A percentile compares a stretch with the other conserved stretches of the same genome.
phyloP scores from a whole-genome alignment of 2,113 vertebrate species.

The Tragelaphus scriptus region DNA sequence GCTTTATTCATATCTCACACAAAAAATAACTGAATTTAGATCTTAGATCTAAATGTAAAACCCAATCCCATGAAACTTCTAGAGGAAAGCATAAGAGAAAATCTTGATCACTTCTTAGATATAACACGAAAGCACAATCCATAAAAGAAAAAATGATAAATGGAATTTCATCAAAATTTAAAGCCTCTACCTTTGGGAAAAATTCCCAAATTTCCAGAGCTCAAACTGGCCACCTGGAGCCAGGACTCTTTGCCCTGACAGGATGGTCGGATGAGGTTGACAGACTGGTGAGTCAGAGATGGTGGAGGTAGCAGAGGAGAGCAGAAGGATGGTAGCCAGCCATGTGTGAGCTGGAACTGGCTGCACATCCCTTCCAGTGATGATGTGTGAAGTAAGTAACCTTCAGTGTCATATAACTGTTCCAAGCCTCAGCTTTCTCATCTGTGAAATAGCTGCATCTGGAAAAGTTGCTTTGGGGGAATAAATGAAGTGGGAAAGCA shows the following conservation, averaged over 20 bases:
- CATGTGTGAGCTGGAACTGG: neutral
- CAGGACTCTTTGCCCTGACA: neutral
- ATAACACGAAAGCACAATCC: neutral
- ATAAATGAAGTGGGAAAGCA: neutral
- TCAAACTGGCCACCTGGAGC: neutral
- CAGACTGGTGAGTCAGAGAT: too few species aligned
- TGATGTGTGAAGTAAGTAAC: too few species aligned
- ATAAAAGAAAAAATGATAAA: neutral
- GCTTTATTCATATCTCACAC: neutral
- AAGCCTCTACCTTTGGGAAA: neutral
- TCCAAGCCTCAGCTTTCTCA: neutral
- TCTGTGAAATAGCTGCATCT: neutral
- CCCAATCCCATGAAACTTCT: neutral
- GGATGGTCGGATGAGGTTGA: accelerated
- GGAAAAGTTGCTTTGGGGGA: neutral
- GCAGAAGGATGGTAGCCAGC: neutral
- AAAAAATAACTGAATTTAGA: neutral
- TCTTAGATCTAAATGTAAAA: neutral
- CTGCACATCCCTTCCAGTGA: neutral
- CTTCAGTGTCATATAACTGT: neutral
- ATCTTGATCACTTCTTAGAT: neutral
- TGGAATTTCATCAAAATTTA: neutral
- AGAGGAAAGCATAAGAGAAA: neutral
- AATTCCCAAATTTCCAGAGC: neutral
- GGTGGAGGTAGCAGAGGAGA: accelerated